A percentile compares a stretch with the other conserved stretches of the same genome.
phyloP scores from a whole-genome alignment of 1,140 invertebrate genomes.

The Oncopodura yosiiana region DNA sequence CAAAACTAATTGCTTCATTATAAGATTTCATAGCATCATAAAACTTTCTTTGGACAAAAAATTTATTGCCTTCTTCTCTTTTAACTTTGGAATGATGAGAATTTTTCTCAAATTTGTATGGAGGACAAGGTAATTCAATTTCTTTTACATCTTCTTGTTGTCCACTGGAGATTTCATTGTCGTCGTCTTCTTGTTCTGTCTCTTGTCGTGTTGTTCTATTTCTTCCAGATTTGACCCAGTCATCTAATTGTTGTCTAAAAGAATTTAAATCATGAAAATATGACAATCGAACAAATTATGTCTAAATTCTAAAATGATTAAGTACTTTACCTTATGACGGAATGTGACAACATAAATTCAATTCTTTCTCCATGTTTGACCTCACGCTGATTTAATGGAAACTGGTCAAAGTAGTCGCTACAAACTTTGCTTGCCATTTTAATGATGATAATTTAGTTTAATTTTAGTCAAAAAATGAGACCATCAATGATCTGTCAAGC shows the following conservation, averaged over 20 bases:
- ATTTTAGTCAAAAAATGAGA: too few species aligned
- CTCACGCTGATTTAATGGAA: not conserved
- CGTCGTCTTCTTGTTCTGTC: not conserved
- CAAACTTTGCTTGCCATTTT: too few species aligned
- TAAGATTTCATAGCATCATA: constrained; percentile 13
- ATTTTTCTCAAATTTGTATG: too few species aligned
- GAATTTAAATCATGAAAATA: not conserved
- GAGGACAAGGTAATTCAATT: too few species aligned
- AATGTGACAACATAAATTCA: constrained; percentile 3
- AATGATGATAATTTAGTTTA: too few species aligned
- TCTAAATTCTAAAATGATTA: not conserved
- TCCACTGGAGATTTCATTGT: not conserved
- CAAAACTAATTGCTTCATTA: constrained; percentile 20
- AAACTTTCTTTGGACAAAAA: constrained; percentile 12
- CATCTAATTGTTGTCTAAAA: constrained; percentile 12
- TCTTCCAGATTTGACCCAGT: constrained; percentile 8
- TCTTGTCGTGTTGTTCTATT: not conserved
- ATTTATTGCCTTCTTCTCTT: constrained; percentile 19
- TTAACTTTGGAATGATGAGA: constrained; percentile 8
- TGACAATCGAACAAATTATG: not conserved
- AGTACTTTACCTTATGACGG: constrained; percentile 6
- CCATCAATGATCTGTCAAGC: too few species aligned
- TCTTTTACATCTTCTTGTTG: not conserved
- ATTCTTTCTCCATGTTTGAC: constrained; percentile 7
- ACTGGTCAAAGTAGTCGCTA: constrained; percentile 1